Evolutionary conservation across 2,888 invertebrate genomes (phyloP), one percentile per base, ranked within the genome.

Genomic region (Cataglyphis albicans): DNA sequence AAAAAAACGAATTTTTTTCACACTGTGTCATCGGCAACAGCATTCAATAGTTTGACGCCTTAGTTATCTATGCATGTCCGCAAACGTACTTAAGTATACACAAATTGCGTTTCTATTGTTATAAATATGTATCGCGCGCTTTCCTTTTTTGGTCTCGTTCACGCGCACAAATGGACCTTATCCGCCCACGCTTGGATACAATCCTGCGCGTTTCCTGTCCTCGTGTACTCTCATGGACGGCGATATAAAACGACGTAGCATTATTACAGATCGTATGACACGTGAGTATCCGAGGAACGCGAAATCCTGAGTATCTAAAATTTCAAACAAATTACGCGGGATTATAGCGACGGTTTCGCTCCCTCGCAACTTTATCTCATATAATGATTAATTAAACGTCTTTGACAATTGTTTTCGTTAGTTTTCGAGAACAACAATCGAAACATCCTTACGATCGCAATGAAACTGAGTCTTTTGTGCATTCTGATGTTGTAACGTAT

Each of bases 181-280:
- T 76, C 41, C 76, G 68, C 76, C 76, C 41, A 76, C 76, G 68
- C 15, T n/a, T 52, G 38, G 29, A 68, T 21, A 64, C 6, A 65
- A 57, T 15, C n/a, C 35, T 35, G 21, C 15, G 12, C 38, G 9
- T 52, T 55, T n/a, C 18, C n/a, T 48, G 25, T 29, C 29, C 48
- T 64, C 21, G 18, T 48, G 10, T 18, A 70, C 68, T 84, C 65
- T 68, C 65, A 89, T 90, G 90, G 90, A 90, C 90, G 89, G 90
- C 88, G 88, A 89, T 90, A 88, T 86, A 90, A 89, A 90, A 89
- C 83, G 85, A 88, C 82, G 85, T 82, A 82, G 84, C 83, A 84
- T 85, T 82, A 80, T 88, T 85, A 89, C 65, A 75, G 84, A 89
- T 88, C 88, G 83, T 85, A 84, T 81, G 78, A 89, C 85, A 84